Base-by-base conservation (phyloP, 1,140 invertebrate genomes). In the Procambarus clarkii region DNA sequence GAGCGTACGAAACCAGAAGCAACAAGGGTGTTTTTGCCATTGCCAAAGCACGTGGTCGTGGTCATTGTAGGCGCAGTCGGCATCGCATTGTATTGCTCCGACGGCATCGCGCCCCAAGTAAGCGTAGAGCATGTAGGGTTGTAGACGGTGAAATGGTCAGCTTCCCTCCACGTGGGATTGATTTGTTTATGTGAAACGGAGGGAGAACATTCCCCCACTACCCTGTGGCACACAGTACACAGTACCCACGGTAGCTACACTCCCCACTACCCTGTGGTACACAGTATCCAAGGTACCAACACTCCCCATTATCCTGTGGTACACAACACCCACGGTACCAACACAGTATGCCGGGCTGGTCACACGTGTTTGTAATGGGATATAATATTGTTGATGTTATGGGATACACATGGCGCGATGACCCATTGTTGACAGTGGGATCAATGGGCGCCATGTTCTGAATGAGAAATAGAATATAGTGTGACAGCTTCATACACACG, bases 141-240 rank as follows among this genome's bases (percentile, higher is more conserved):
- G n/a, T n/a, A 45, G 48, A 50, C 77, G 45, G 15, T 79, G 77
- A 79, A 79, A 79, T 79, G 77, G 77, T 79, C 77, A 79, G 5
- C 77, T 79, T 46, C 5, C 4, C 34, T 34, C 2, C 5, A 48
- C 48, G 21, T 45, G 45, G 24, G 44, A 8, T 46, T 79, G 77
- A 79, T 48, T 50, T 46, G 77, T 79, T 48, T 79, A 79, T 79
- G 77, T 44, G 45, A 48, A 48, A 34, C n/a, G 11, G 48, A 79
- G 77, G 21, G 48, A 11, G 76, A 9, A 18, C 13, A n/a, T n/a
- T n/a, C n/a, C n/a, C n/a, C n/a, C n/a, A n/a, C n/a, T n/a, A n/a
- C n/a, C n/a, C n/a, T n/a, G n/a, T n/a, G n/a, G n/a, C n/a, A n/a
- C n/a, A n/a, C n/a, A n/a, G n/a, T n/a, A n/a, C n/a, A n/a, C n/a